A percentile compares a stretch with the other conserved stretches of the same genome.
phyloP scores from a whole-genome alignment of 1,140 invertebrate genomes.

The Frieseomelitta varia region DNA sequence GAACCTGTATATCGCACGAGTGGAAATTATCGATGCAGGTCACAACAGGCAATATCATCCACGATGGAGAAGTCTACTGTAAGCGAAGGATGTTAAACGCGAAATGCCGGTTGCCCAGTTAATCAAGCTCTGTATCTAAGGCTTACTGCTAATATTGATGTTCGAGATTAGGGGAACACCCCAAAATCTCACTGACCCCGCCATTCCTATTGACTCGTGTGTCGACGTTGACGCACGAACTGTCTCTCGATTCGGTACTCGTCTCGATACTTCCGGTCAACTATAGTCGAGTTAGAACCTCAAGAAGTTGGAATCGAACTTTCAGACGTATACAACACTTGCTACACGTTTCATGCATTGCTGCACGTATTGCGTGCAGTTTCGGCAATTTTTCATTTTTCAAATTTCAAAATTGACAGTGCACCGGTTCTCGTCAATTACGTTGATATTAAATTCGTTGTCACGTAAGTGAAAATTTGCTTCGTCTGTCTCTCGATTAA shows the following conservation, averaged over 20 bases:
- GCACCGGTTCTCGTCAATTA: too few species aligned
- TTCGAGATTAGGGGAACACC: constrained; percentile 59
- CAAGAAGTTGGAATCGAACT: not conserved
- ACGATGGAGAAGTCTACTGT: not conserved
- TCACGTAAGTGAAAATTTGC: not conserved
- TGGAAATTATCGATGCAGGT: not conserved
- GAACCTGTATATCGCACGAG: not conserved
- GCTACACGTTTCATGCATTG: too few species aligned
- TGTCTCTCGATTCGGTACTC: not conserved
- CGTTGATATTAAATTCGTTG: too few species aligned
- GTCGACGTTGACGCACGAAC: not conserved
- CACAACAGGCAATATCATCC: not conserved
- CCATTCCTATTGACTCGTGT: not conserved
- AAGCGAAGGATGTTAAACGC: constrained; percentile 17
- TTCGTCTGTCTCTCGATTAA: too few species aligned
- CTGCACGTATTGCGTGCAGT: too few species aligned
- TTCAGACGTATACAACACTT: not conserved
- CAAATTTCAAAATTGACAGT: too few species aligned
- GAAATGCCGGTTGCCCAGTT: constrained; percentile 41
- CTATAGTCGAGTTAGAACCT: not conserved
- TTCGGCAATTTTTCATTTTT: too few species aligned
- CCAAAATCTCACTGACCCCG: constrained; percentile 19
- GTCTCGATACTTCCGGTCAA: not conserved
- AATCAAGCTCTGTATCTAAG: constrained; percentile 62
- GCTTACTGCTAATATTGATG: constrained; percentile 68